These are phyloP conservation scores for Varanus komodoensis DNA, from an alignment of 2,113 vertebrate genomes.

Conservation along the genomic window DNA sequence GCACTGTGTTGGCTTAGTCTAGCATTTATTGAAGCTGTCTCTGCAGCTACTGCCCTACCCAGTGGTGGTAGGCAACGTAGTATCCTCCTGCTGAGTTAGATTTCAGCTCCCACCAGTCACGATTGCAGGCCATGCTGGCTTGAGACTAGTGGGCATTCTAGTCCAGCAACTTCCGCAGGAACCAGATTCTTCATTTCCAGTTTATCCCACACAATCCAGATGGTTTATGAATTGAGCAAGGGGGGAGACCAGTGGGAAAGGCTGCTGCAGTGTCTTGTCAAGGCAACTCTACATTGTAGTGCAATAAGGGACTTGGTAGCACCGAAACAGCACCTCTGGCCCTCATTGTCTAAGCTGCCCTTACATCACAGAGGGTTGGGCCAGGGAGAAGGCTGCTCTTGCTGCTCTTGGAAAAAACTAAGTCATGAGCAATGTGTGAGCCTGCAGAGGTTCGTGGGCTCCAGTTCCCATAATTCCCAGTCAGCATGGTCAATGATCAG, in stretches of 20 bases:
- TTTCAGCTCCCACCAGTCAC: background rate
- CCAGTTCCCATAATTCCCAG: no score
- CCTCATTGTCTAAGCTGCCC: background rate
- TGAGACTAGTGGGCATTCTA: background rate
- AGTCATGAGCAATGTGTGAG: background rate
- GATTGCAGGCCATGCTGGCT: background rate
- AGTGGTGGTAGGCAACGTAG: background rate
- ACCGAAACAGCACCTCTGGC: background rate
- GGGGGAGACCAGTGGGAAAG: no score
- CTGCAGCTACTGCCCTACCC: background rate
- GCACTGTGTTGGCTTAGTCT: background rate
- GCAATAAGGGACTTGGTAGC: background rate
- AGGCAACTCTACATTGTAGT: background rate
- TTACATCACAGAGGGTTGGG: background rate
- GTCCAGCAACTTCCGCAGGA: background rate
- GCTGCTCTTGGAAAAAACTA: background rate
- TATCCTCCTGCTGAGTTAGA: background rate
- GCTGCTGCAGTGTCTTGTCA: fast-evolving
- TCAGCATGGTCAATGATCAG: no score
- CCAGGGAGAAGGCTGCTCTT: background rate
- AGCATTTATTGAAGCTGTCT: background rate
- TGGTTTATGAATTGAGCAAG: fast-evolving
- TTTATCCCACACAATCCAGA: background rate
- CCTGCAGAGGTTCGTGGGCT: background rate
- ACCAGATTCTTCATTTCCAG: background rate